Evolutionary conservation across 2,113 vertebrate species (phyloP).

Genomic region (Ammodytes marinus): DNA sequence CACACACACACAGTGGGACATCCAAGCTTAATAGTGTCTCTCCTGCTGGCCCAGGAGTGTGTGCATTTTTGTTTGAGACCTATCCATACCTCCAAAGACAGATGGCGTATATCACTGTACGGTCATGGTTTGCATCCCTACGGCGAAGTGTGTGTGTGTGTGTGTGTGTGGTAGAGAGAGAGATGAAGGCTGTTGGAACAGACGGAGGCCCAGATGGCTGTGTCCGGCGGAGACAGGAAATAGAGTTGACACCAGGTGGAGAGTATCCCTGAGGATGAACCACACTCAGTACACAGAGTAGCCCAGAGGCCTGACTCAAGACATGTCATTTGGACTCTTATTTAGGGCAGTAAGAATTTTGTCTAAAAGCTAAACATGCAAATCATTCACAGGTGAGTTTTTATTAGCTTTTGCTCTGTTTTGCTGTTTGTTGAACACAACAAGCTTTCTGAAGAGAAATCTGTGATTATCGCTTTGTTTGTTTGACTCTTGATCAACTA

Average conservation of each 20-base stretch:
- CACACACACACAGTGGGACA: constrained; percentile 23
- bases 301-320: not conserved
- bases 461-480: not conserved
- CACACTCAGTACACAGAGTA: constrained; percentile 17
- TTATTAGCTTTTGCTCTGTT: not conserved
- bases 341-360: not conserved
- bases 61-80: constrained; percentile 63
- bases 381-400: not conserved
- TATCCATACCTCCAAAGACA: constrained; percentile 70
- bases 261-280: constrained; percentile 51
- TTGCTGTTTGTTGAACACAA: not conserved
- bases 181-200: constrained; percentile 74
- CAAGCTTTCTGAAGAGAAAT: not conserved
- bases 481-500: not conserved
- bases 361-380: not conserved
- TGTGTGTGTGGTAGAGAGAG: constrained; percentile 31
- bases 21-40: constrained; percentile 49
- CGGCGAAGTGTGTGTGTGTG: constrained; percentile 33
- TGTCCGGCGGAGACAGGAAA: constrained; percentile 76
- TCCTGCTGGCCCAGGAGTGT: constrained; percentile 33
- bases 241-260: constrained; percentile 80
- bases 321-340: constrained; percentile 4
- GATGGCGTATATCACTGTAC: constrained; percentile 74
- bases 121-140: constrained; percentile 59
- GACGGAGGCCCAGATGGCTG: constrained; percentile 83